Evolutionary conservation across 2,113 vertebrate genomes (phyloP).

Genomic region (Chloebia gouldiae): DNA sequence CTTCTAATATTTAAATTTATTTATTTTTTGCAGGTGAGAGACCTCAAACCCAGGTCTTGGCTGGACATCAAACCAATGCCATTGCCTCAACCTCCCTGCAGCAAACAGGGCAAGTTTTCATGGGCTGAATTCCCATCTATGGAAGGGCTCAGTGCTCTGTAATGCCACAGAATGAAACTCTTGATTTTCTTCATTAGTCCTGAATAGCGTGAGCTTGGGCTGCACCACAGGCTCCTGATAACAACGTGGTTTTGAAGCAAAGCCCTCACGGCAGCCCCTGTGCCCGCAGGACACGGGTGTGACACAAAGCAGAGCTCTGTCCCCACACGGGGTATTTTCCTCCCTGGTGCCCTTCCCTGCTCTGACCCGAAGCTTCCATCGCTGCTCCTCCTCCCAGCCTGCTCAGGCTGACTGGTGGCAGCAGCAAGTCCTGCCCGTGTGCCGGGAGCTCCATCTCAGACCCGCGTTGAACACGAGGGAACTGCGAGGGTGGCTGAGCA

Average conservation of each 20-base stretch:
- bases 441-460: background rate
- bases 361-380: background rate
- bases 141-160: background rate
- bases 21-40: constrained; percentile 12
- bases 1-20: constrained; percentile 57
- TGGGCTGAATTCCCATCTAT: background rate
- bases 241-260: background rate
- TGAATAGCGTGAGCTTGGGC: accelerated
- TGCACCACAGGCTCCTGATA: background rate
- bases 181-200: background rate
- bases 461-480: background rate
- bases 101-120: background rate
- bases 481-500: background rate
- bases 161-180: background rate
- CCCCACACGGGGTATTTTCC: background rate
- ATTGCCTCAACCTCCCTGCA: background rate
- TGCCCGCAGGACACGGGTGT: accelerated
- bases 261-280: background rate
- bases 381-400: background rate
- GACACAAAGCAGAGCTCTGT: background rate
- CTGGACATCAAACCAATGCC: background rate
- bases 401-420: background rate
- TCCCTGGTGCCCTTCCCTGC: background rate
- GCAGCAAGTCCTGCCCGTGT: background rate
- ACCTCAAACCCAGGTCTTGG: constrained; percentile 14